A percentile compares a stretch with the other conserved stretches of the same genome.
Evolutionary conservation across 2,888 invertebrate species (phyloP).

Genomic region (Rhaphigaster nebulosa): DNA sequence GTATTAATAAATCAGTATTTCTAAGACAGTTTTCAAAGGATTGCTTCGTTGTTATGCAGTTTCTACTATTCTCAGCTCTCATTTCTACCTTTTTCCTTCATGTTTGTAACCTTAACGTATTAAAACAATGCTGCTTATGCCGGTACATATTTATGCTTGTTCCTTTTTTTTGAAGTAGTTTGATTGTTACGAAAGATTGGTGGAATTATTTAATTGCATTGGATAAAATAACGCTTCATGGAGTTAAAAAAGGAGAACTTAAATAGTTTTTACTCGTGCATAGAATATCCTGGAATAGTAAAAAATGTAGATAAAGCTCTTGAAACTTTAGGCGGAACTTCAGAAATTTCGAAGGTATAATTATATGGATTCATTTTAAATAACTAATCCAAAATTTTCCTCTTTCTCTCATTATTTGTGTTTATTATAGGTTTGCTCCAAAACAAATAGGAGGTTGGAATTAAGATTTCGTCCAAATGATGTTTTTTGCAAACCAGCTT

Average conservation of each 20-base stretch:
- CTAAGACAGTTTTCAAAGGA: too few relatives aligned
- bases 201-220: background rate
- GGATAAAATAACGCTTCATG: background rate
- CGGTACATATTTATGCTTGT: background rate
- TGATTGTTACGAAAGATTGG: background rate
- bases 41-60: too few relatives aligned
- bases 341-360: conserved; percentile 54
- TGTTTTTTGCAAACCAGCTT: conserved; percentile 82
- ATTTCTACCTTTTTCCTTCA: background rate
- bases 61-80: too few relatives aligned
- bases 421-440: conserved; percentile 70
- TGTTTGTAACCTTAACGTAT: background rate
- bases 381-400: background rate
- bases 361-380: background rate
- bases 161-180: background rate
- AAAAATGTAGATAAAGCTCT: conserved; percentile 43
- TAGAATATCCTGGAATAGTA: conserved; percentile 54
- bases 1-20: too few relatives aligned
- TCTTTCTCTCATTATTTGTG: background rate
- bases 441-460: conserved; percentile 77
- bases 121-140: background rate
- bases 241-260: conserved; percentile 49
- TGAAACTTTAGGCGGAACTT: conserved; percentile 56
- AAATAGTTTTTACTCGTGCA: background rate
- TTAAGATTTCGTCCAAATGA: conserved; percentile 86